Conservation (phyloP, 2,888 invertebrate species). For the Gryllus longicercus region DNA sequence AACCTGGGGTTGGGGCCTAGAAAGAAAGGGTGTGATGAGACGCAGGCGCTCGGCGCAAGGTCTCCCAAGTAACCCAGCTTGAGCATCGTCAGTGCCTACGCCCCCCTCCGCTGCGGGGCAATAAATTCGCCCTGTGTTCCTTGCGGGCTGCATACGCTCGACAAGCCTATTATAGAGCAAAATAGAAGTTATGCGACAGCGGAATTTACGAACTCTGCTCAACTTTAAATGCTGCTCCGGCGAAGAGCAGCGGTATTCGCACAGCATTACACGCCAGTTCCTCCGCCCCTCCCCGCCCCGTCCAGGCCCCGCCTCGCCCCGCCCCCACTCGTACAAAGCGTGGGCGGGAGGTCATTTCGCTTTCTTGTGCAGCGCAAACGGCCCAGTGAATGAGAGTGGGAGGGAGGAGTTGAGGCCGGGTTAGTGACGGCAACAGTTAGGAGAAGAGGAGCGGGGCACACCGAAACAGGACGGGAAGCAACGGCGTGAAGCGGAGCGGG, state of each 20-base stretch:
- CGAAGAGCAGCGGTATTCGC: not conserved
- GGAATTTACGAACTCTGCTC: conserved; percentile 1
- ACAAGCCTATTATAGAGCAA: conserved; percentile 17
- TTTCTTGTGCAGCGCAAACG: not conserved
- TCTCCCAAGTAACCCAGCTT: too few relatives aligned
- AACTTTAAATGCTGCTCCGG: conserved; percentile 4
- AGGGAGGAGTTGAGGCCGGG: not conserved
- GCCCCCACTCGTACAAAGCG: not conserved
- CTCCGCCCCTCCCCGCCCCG: too few relatives aligned
- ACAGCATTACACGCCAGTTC: not conserved
- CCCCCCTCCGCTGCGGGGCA: too few relatives aligned
- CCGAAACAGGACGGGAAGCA: not conserved
- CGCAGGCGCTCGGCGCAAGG: too few relatives aligned
- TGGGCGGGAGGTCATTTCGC: not conserved
- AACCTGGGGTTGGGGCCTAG: too few relatives aligned
- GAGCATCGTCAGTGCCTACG: too few relatives aligned
- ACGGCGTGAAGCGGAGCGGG: not conserved
- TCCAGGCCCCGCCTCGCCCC: not conserved
- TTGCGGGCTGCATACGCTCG: not conserved
- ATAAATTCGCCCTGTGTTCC: not conserved
- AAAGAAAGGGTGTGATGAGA: too few relatives aligned
- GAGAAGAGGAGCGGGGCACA: not conserved
- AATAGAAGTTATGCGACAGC: conserved; percentile 10
- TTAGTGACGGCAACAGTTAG: not conserved
- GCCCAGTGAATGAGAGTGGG: too few relatives aligned